Base-by-base conservation (phyloP, 2,113 vertebrate genomes). In the Amphiprion ocellaris region DNA sequence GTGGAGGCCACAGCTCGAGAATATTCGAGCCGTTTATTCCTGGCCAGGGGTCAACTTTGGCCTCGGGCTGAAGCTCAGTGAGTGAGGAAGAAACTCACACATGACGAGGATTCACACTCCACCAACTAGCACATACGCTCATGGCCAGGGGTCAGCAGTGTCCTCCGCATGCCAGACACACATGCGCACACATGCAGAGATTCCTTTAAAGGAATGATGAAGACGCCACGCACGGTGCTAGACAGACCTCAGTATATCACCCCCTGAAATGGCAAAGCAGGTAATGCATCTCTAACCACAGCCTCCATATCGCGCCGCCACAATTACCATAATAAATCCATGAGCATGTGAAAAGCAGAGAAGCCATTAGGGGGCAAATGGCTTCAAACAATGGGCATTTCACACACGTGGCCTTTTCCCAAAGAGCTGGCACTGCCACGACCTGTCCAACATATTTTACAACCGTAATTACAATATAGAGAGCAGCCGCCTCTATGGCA, bases 401-500 rank as follows among this genome's bases (percentile, higher is more conserved):
- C 0, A 10, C 63, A 60, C 23, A 19, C 1, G 41, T 77, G 77
- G 82, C 80, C 61, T 75, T 83, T 82, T 80, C 77, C 71, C 68
- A 69, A 77, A 79, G 78, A 82, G 74, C 50, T 67, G 69, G 80
- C 82, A 60, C 65, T 16, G 75, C 75, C 67, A 12, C 54, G 24
- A 67, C 74, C 77, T 49, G 79, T 83, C 83, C 77, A 0, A 77
- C 82, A 79, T 83, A 87, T 85, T 91, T 91, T 86, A 90, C 83
- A 67, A 60, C 74, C 26, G 12, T 80, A 87, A 92, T 93, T 87
- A 85, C 80, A 69, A 76, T 83, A 80, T 44, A 80, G 84, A 86
- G 74, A 72, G 73, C 65, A 26, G 68, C 58, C 26, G 50, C 73
- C 72, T 47, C 74, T 2, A 49, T 39, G 69, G 77, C 89, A 89